Conservation (phyloP, 2,888 invertebrate species). For the Andrena praecox region DNA sequence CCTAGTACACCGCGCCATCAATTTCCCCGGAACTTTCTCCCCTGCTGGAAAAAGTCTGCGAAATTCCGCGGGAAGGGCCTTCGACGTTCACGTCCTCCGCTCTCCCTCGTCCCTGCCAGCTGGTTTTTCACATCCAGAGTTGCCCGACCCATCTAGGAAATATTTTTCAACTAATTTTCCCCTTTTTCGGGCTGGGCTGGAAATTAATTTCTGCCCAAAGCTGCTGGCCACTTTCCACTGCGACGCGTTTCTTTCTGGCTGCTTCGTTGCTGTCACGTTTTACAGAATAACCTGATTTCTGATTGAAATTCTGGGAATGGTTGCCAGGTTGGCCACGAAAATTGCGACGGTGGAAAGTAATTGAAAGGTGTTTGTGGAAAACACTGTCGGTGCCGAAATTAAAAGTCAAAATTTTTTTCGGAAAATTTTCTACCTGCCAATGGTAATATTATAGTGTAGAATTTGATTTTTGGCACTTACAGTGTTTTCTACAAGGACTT, state of each 20-base stretch:
- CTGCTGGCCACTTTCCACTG: not conserved
- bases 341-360: too few species aligned
- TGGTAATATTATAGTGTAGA: too few species aligned
- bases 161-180: conserved; percentile 11
- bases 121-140: conserved; percentile 6
- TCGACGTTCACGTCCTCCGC: conserved; percentile 19
- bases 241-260: not conserved
- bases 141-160: not conserved
- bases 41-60: conserved; percentile 51
- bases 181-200: not conserved
- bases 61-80: conserved; percentile 51
- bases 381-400: too few species aligned
- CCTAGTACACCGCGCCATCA: conserved; percentile 65
- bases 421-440: too few species aligned
- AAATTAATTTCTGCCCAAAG: conserved; percentile 22
- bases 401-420: too few species aligned
- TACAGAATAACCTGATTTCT: too few species aligned
- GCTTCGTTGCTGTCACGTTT: not conserved
- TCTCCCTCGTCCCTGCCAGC: not conserved
- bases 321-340: too few species aligned
- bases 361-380: too few species aligned
- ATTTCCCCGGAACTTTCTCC: conserved; percentile 66
- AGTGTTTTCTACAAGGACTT: too few species aligned
- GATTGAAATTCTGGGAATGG: too few species aligned
- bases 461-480: too few species aligned